phyloP scores from a whole-genome alignment of 2,797 vertebrate genomes.

The Ibycter americanus region DNA sequence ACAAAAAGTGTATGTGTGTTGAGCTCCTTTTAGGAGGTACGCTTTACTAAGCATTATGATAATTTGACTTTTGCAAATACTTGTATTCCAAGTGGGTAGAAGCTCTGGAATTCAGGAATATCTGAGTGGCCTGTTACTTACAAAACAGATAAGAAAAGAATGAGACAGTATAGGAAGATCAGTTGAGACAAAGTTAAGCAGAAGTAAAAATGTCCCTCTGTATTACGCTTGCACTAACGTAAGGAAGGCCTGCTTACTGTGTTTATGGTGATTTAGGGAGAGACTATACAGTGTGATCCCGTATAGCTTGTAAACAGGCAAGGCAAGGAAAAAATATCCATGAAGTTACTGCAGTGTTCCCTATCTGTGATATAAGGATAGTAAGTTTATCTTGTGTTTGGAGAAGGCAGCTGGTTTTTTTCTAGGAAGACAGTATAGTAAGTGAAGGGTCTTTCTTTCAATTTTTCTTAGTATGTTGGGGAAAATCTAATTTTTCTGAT shows the following conservation, averaged over 20 bases:
- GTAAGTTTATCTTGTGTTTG: background rate
- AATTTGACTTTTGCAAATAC: background rate
- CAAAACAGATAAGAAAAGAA: background rate
- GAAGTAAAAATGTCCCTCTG: background rate
- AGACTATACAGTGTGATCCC: background rate
- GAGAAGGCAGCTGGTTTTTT: background rate
- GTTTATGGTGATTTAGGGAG: background rate
- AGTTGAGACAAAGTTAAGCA: background rate
- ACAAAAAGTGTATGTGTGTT: background rate
- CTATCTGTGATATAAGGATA: background rate
- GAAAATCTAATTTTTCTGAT: background rate
- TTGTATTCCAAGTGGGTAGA: background rate
- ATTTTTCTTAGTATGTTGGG: background rate
- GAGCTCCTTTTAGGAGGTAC: background rate
- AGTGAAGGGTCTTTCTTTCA: background rate
- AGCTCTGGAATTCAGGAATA: background rate
- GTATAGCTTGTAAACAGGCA: background rate
- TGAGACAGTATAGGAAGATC: background rate
- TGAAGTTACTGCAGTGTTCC: background rate
- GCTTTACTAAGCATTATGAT: background rate
- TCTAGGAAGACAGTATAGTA: background rate
- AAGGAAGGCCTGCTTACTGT: background rate
- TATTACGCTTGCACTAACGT: background rate
- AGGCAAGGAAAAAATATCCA: background rate
- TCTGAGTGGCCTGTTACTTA: background rate